A percentile compares a stretch with the other conserved stretches of the same genome.
Conservation (phyloP, 1,140 invertebrate genomes). For the Drosophila setifemur region DNA sequence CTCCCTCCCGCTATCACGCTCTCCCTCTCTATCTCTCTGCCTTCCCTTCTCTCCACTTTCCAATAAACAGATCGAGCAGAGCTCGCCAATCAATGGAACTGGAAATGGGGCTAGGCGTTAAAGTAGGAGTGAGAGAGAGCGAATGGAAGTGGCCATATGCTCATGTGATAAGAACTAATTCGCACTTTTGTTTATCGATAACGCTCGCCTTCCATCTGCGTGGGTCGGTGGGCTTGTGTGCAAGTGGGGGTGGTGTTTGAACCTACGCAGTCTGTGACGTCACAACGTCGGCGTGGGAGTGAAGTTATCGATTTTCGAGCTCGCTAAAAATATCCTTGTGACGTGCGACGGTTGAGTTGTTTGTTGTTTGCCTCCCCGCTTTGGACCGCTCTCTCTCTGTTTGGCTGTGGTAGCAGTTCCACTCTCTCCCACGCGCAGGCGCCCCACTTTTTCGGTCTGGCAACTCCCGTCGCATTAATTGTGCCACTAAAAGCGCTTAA, state of each 20-base stretch:
- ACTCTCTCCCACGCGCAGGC: constrained; percentile 21
- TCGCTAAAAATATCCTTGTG: constrained; percentile 30
- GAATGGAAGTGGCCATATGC: constrained; percentile 13
- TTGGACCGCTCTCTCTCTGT: neutral
- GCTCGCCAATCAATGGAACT: neutral
- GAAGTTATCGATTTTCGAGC: constrained; percentile 26
- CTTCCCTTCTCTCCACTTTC: neutral
- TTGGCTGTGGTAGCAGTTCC: too few species aligned
- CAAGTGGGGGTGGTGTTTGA: constrained; percentile 1
- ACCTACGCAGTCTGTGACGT: constrained; percentile 29
- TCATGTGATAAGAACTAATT: constrained; percentile 23
- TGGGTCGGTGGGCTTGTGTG: neutral
- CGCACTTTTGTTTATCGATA: constrained; percentile 12
- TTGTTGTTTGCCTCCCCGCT: neutral
- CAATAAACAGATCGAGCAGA: constrained; percentile 9
- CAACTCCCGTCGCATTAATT: constrained; percentile 16
- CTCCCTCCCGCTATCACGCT: neutral
- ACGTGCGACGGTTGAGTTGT: constrained; percentile 26
- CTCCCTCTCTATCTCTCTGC: neutral
- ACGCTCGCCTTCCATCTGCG: neutral
- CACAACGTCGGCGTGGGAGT: constrained; percentile 13
- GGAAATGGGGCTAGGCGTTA: neutral
- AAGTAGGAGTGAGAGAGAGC: neutral
- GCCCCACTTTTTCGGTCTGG: constrained; percentile 32
- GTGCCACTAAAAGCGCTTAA: constrained; percentile 19